These are phyloP conservation scores for Ascaphus truei DNA, from an alignment of 2,113 vertebrate species.

Conservation along the genomic window DNA sequence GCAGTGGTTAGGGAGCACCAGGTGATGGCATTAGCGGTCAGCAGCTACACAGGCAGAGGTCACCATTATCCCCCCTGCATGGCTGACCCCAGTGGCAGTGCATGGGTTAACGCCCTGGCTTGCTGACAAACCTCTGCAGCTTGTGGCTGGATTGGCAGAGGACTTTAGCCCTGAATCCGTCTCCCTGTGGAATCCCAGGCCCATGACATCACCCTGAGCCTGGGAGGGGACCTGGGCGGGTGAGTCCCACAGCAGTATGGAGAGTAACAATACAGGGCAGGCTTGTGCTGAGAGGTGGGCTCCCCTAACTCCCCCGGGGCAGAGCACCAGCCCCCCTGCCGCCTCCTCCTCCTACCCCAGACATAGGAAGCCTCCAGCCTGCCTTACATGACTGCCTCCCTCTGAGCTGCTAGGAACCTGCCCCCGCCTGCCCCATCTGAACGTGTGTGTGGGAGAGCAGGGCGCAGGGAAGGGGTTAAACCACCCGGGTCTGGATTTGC, in stretches of 20 bases:
- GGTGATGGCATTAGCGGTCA: too few species aligned
- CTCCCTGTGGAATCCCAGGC: constrained; percentile 16
- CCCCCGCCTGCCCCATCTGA: too few species aligned
- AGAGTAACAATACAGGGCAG: neutral
- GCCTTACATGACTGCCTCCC: neutral
- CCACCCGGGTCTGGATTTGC: too few species aligned
- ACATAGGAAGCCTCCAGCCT: neutral
- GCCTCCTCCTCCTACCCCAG: neutral
- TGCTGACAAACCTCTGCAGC: too few species aligned
- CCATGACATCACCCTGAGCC: constrained; percentile 3
- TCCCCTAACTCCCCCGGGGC: neutral
- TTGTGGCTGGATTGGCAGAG: constrained; percentile 2
- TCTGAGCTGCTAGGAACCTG: neutral
- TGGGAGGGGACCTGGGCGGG: constrained; percentile 1
- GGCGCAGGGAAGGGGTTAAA: too few species aligned
- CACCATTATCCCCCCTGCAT: too few species aligned
- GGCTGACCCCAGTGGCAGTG: too few species aligned
- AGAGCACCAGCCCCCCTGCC: too few species aligned
- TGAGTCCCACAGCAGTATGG: neutral
- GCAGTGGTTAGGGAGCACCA: too few species aligned
- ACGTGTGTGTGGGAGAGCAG: too few species aligned
- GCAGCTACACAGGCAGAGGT: too few species aligned
- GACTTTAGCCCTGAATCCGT: neutral
- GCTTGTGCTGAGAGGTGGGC: constrained; percentile 1
- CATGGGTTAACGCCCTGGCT: too few species aligned